phyloP scores from a whole-genome alignment of 2,797 vertebrate genomes.

The Coregonus sp. region DNA sequence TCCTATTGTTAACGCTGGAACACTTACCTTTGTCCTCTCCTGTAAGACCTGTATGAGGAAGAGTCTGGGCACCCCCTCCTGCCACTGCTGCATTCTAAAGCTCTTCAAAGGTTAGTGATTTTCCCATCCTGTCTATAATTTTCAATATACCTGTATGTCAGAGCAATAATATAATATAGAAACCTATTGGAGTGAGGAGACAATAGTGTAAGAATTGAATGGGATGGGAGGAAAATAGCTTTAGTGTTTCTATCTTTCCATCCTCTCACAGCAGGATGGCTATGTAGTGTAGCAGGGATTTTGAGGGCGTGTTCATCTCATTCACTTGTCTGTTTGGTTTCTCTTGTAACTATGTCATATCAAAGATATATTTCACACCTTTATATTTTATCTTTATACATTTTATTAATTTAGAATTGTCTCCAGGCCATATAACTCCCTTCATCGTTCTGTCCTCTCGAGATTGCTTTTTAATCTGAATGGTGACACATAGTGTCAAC shows the following conservation, averaged over 20 bases:
- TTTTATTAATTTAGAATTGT: constrained; percentile 23
- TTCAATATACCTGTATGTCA: constrained; percentile 19
- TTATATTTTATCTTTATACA: constrained; percentile 34
- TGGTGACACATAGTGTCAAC: background rate
- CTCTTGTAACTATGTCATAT: constrained; percentile 11
- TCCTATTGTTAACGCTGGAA: constrained; percentile 55
- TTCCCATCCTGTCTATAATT: constrained; percentile 27
- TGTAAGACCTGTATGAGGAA: constrained; percentile 21
- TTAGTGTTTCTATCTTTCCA: background rate
- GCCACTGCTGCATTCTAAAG: background rate
- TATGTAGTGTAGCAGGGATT: background rate
- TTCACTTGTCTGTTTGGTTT: background rate
- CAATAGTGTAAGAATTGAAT: background rate
- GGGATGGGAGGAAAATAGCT: background rate
- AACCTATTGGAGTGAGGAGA: constrained; percentile 32
- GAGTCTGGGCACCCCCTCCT: background rate
- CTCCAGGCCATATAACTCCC: background rate
- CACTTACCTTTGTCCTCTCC: constrained; percentile 39
- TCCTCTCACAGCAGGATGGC: background rate
- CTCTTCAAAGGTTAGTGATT: constrained; percentile 35
- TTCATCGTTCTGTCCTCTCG: background rate
- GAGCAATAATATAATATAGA: constrained; percentile 36
- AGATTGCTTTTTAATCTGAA: constrained; percentile 4
- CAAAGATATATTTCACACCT: constrained; percentile 31
- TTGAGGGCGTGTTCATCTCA: background rate